Evolutionary conservation across 2,888 invertebrate species (phyloP).

Genomic region (Drosophila vallismaia): DNA sequence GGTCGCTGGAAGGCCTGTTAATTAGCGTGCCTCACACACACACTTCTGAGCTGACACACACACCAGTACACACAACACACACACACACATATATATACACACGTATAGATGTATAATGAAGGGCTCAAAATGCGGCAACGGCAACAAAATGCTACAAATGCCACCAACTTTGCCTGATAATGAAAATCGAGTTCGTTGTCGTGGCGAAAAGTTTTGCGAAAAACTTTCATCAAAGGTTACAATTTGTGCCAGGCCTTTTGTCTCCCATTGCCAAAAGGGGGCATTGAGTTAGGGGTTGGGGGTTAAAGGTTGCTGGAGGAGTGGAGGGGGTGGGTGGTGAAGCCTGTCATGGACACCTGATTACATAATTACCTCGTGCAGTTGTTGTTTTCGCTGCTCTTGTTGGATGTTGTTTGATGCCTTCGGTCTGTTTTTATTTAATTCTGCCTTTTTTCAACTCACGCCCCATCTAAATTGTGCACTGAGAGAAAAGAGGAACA

Average conservation of each 20-base stretch:
- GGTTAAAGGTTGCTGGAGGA: not conserved
- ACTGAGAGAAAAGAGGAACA: not conserved
- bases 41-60: not conserved
- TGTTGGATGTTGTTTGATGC: slow-evolving; percentile 32
- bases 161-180: slow-evolving; percentile 68
- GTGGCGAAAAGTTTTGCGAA: slow-evolving; percentile 63
- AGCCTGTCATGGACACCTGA: slow-evolving; percentile 50
- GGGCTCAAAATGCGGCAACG: slow-evolving; percentile 41
- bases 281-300: not conserved
- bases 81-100: slow-evolving; percentile 3
- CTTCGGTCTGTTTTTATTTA: slow-evolving; percentile 31
- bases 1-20: slow-evolving; percentile 61
- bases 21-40: slow-evolving; percentile 63
- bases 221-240: slow-evolving; percentile 78
- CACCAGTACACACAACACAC: not conserved
- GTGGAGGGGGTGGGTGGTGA: not conserved
- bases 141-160: slow-evolving; percentile 52
- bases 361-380: slow-evolving; percentile 46
- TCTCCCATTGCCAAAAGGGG: slow-evolving; percentile 24
- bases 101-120: not conserved
- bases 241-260: slow-evolving; percentile 56
- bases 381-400: slow-evolving; percentile 25
- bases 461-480: not conserved
- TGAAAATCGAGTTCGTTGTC: slow-evolving; percentile 68
- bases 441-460: slow-evolving; percentile 6